Evolutionary conservation across 2,888 invertebrate genomes (phyloP), one percentile per base, ranked within the genome.

Genomic region (Hypsopygia costalis): DNA sequence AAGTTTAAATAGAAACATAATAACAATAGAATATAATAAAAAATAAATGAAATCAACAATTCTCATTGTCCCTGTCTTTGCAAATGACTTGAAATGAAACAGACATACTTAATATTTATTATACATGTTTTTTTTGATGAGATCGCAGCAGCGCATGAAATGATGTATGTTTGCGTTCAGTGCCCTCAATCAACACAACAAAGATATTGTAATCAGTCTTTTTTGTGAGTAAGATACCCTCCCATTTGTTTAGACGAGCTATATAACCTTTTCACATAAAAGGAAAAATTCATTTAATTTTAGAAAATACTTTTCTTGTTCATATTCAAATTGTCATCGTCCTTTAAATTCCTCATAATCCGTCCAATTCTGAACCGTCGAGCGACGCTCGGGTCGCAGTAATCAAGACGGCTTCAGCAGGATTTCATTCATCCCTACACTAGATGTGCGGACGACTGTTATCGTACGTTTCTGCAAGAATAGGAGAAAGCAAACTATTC

Each of bases 311-410:
- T 72, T 77, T 73, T 75, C 69, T 75, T 78, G 73, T 77, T 80
- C 81, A 81, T 82, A 83, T 81, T 83, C 81, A 85, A 86, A 85
- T 86, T 78, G 87, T 82, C 85, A 81, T 83, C 80, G 81, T 73
- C 70, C 73, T 81, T 79, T 81, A 82, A 87, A 87, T 80, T 85
- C 85, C 82, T 85, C 83, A 81, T 87, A 88, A 88, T 88, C 87
- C 87, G 73, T 79, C 82, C 86, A 86, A 88, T 88, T 83, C 77
- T 80, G 77, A 80, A 79, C 71, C 75, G 77, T 69, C 68, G 75
- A 68, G 78, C 65, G 67, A 69, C 66, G 69, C 69, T 61, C 74
- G 80, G 77, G 71, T 71, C 79, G 75, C 67, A 69, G 83, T 82
- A 83, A 86, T 87, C 83, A 81, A 78, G 81, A 77, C 73, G 81